Evolutionary conservation across 2,797 vertebrate species (phyloP).

Genomic region (Coregonus sp.): DNA sequence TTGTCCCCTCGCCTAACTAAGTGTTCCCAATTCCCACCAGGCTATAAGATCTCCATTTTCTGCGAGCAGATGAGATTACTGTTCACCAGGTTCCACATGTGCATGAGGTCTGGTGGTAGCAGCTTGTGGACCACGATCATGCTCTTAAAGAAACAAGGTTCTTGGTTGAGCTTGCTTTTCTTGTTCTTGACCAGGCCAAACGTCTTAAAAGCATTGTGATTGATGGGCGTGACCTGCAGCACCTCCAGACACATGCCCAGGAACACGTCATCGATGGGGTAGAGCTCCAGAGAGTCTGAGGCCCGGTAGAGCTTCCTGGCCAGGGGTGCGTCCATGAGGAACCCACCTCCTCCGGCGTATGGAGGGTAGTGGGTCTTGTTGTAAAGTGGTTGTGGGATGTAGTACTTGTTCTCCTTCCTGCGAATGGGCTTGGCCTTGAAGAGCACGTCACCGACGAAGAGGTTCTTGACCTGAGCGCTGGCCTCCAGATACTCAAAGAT

Average conservation of each 20-base stretch:
- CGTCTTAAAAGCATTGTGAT: constrained; percentile 91
- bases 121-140: constrained; percentile 98
- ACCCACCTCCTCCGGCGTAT: constrained; percentile 93
- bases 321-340: constrained; percentile 85
- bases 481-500: constrained; percentile 87
- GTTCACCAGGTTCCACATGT: constrained; percentile 92
- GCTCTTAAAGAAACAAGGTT: constrained; percentile 90
- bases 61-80: constrained; percentile 86
- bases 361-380: constrained; percentile 86
- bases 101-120: constrained; percentile 83
- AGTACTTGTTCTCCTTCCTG: constrained; percentile 92
- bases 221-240: constrained; percentile 81
- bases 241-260: constrained; percentile 94
- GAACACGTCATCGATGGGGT: constrained; percentile 95
- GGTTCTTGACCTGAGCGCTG: constrained; percentile 63
- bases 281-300: constrained; percentile 85
- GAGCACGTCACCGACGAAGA: constrained; percentile 91
- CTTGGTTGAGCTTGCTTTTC: constrained; percentile 89
- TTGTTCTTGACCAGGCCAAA: constrained; percentile 92
- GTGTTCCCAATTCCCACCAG: constrained; percentile 4
- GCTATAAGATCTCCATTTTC: constrained; percentile 83
- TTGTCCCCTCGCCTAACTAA: constrained; percentile 7
- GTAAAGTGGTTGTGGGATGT: constrained; percentile 85
- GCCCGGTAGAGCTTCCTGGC: constrained; percentile 80
- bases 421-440: constrained; percentile 88